Conservation (phyloP, 2,797 vertebrate species). For the Scyliorhinus canicula region DNA sequence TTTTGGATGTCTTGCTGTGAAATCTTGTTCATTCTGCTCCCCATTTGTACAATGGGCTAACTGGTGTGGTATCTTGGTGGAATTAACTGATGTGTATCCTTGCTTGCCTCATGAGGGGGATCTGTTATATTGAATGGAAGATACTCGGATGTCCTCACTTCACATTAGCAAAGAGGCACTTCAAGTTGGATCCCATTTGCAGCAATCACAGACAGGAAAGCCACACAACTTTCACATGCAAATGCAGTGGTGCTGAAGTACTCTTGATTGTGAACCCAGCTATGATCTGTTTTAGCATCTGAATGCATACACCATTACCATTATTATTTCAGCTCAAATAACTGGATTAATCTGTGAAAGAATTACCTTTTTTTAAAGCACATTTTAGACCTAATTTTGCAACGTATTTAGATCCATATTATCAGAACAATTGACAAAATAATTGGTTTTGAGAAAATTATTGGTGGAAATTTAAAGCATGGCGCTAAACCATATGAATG, state of each 20-base stretch:
- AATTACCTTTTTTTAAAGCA: too few species aligned
- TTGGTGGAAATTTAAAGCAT: background rate
- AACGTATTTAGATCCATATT: background rate
- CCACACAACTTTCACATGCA: background rate
- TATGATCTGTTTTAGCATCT: background rate
- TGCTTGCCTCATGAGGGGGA: background rate
- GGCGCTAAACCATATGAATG: background rate
- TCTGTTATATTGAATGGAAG: background rate
- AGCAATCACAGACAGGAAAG: background rate
- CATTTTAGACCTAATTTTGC: background rate
- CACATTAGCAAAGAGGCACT: background rate
- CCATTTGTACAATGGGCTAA: background rate
- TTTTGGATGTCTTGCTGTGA: background rate
- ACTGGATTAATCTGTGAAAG: background rate
- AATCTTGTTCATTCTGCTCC: background rate
- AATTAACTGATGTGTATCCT: background rate
- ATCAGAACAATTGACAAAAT: background rate
- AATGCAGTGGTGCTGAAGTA: background rate
- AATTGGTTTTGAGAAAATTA: background rate
- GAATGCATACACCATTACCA: background rate
- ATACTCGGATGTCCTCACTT: background rate
- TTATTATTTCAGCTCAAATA: slow-evolving; percentile 1
- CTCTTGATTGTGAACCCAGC: background rate
- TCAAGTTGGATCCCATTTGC: background rate
- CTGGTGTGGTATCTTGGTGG: background rate